Conservation (phyloP, 1,140 invertebrate species). For the Philaenus spumarius region DNA sequence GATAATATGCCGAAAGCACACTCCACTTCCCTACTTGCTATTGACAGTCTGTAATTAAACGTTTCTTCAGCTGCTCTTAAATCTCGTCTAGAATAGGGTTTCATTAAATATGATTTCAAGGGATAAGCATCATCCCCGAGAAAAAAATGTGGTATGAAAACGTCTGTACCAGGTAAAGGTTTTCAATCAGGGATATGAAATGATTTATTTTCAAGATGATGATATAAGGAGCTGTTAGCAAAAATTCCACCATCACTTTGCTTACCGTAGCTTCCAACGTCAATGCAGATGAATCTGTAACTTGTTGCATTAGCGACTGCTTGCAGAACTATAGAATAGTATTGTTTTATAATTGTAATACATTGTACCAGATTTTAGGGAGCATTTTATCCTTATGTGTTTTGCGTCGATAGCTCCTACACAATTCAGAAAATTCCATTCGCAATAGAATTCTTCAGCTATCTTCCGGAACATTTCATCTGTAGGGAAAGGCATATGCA, state of each 20-base stretch:
- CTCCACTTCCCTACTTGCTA: slow-evolving; percentile 41
- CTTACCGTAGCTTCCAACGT: slow-evolving; percentile 41
- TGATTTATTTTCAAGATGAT: no score
- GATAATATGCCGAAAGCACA: slow-evolving; percentile 45
- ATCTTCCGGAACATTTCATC: slow-evolving; percentile 26
- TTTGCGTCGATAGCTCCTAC: slow-evolving; percentile 35
- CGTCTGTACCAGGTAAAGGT: neutral
- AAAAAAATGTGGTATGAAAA: slow-evolving; percentile 7
- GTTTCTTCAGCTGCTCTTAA: slow-evolving; percentile 32
- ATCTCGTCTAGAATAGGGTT: slow-evolving; percentile 39
- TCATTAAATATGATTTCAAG: slow-evolving; percentile 37
- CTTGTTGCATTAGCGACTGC: slow-evolving; percentile 44
- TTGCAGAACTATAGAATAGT: slow-evolving; percentile 40
- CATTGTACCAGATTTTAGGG: slow-evolving; percentile 27
- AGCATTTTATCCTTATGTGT: slow-evolving; percentile 26
- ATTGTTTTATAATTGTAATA: slow-evolving; percentile 37
- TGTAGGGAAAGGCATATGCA: slow-evolving; percentile 22
- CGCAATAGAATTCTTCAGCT: no score
- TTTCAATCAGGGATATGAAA: slow-evolving; percentile 1
- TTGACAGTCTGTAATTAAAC: slow-evolving; percentile 38
- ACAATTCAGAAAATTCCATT: slow-evolving; percentile 41
- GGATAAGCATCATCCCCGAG: no score
- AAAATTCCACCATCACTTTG: no score
- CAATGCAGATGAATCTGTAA: slow-evolving; percentile 40
- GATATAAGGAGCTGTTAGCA: no score